Evolutionary conservation across 2,113 vertebrate genomes (phyloP).

Genomic region (Oceanites oceanicus): DNA sequence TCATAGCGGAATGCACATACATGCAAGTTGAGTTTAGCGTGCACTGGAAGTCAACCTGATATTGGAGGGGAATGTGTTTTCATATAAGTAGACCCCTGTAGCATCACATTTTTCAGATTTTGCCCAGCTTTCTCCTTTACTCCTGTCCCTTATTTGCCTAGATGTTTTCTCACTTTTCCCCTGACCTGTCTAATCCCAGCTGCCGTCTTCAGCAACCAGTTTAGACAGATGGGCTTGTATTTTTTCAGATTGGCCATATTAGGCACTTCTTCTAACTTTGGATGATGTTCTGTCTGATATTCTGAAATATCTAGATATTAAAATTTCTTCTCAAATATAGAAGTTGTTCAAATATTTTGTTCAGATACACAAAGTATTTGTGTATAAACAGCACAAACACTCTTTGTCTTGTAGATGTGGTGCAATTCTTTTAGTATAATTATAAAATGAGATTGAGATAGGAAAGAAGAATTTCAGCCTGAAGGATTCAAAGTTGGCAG

Average conservation of each 20-base stretch:
- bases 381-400: not conserved
- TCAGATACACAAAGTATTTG: not conserved
- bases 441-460: not conserved
- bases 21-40: not conserved
- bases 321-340: not conserved
- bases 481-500: not conserved
- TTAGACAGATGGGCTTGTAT: not conserved
- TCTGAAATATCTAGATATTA: not conserved
- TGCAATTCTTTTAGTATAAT: not conserved
- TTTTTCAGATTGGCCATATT: not conserved
- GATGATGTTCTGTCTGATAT: not conserved
- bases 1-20: not conserved
- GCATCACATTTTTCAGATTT: not conserved
- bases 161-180: not conserved
- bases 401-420: not conserved
- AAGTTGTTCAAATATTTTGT: not conserved
- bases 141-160: not conserved
- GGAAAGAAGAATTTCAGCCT: not conserved
- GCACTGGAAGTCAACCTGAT: not conserved
- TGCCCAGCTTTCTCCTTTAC: not conserved
- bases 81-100: not conserved
- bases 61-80: not conserved
- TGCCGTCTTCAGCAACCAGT: not conserved
- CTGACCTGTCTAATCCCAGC: not conserved
- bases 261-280: not conserved